Base-by-base conservation (phyloP, 2,888 invertebrate species). In the Cheiracanthium punctorium region DNA sequence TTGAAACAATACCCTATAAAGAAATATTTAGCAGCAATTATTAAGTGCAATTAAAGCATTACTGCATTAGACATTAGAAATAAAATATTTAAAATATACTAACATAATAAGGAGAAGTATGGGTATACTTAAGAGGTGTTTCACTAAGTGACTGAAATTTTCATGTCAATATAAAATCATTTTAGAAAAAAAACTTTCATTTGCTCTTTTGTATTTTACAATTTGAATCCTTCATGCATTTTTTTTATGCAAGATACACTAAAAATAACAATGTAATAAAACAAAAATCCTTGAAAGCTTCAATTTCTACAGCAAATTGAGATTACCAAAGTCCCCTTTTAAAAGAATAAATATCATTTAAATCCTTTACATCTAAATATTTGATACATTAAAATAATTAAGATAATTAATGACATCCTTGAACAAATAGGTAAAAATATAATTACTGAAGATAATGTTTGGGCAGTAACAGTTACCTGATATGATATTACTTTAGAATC, bases 1-100 rank as follows among this genome's bases (percentile, higher is more conserved):
- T 52, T 8, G 81, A 74, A 20, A 81, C 37, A 52, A 69, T 10
- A 2, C 81, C 81, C 81, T 81, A 64, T 33, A 80, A 67, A 76
- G n/a, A 67, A 30, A 30, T 24, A n/a, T 7, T 37, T 37, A 37
- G 10, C 37, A 37, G 10, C 48, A 48, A 48, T 17, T 12, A 48
- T 2, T 48, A 48, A 48, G 14, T 17, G 14, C n/a, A 48, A 17
- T 48, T 48, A 2, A n/a, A 17, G 7, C 12, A 48, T 17, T 48
- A 10, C 12, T 48, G n/a, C 48, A 12, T 48, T 12, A 12, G n/a
- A 48, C 37, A 37, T 8, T 37, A 37, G 12, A 37, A 37, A 12
- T 37, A 8, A 5, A 37, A 8, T 8, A 37, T 8, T 37, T 37
- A 5, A 12, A 8, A 37, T 8, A 37, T 12, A 37, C 37, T 8